Evolutionary conservation across 2,113 vertebrate genomes (phyloP).

Genomic region (Lophius piscatorius): DNA sequence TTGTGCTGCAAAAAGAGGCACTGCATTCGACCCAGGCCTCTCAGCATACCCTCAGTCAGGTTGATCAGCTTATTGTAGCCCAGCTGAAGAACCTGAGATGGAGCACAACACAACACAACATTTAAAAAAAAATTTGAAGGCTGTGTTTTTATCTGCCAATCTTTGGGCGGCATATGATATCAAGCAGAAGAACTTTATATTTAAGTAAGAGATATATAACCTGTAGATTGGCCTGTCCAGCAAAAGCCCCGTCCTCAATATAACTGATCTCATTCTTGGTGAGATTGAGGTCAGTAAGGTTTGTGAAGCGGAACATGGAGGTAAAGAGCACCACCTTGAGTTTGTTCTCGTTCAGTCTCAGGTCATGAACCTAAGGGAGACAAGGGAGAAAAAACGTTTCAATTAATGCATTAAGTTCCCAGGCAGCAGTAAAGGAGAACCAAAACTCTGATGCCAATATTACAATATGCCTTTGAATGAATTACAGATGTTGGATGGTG

Average conservation of each 20-base stretch:
- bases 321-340: conserved; percentile 94
- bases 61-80: conserved; percentile 97
- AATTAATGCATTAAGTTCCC: not conserved
- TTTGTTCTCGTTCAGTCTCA: conserved; percentile 97
- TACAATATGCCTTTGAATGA: too few species aligned
- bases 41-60: conserved; percentile 94
- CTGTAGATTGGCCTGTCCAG: conserved; percentile 94
- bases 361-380: conserved; percentile 84
- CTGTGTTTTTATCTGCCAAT: too few species aligned
- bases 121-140: not conserved
- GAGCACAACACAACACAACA: not conserved
- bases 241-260: conserved; percentile 96
- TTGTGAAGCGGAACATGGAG: conserved; percentile 95
- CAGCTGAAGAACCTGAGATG: conserved; percentile 87
- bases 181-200: not conserved
- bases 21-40: conserved; percentile 93
- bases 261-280: conserved; percentile 99
- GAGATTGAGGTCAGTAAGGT: conserved; percentile 97
- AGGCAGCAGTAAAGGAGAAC: not conserved
- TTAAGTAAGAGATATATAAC: conserved; percentile 15
- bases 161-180: too few species aligned
- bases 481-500: too few species aligned
- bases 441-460: too few species aligned
- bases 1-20: conserved; percentile 98
- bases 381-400: not conserved